A percentile compares a stretch with the other conserved stretches of the same genome.
phyloP scores from a whole-genome alignment of 1,140 invertebrate species.

The Tenebrio molitor region DNA sequence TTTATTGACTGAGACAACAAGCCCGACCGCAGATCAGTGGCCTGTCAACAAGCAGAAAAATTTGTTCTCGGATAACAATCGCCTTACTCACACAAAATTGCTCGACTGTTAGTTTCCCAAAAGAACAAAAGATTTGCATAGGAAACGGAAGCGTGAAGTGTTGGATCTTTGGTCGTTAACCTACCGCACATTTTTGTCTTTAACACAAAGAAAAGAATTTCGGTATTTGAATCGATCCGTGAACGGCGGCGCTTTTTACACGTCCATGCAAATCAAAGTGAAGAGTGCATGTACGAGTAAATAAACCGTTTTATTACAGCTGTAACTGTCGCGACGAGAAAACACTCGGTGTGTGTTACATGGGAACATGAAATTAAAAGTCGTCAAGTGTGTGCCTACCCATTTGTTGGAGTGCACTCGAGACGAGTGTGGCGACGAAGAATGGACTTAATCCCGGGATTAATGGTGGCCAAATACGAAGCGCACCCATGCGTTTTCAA shows the following conservation, averaged over 20 bases:
- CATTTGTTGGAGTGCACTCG: slow-evolving; percentile 17
- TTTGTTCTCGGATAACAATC: slow-evolving; percentile 8
- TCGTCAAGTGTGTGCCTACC: slow-evolving; percentile 9
- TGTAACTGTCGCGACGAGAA: background rate
- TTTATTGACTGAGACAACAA: background rate
- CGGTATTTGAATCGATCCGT: slow-evolving; percentile 4
- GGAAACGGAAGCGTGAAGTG: slow-evolving; percentile 35
- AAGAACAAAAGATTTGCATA: slow-evolving; percentile 40
- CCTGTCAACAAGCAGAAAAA: slow-evolving; percentile 4
- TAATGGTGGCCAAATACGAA: slow-evolving; percentile 11
- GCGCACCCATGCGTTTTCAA: slow-evolving; percentile 11
- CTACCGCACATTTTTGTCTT: slow-evolving; percentile 5
- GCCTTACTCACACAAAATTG: slow-evolving; percentile 11
- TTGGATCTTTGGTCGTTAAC: slow-evolving; percentile 28
- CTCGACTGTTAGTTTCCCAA: slow-evolving; percentile 22
- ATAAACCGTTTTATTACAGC: background rate
- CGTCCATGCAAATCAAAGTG: too few species aligned
- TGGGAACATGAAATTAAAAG: slow-evolving; percentile 17
- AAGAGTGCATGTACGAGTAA: background rate
- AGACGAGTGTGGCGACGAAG: slow-evolving; percentile 17
- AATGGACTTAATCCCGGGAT: slow-evolving; percentile 25
- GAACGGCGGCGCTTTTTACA: too few species aligned
- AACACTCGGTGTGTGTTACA: slow-evolving; percentile 10
- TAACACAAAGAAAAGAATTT: slow-evolving; percentile 10
- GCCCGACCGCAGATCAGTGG: background rate